Evolutionary conservation across 2,888 invertebrate species (phyloP).

Genomic region (Chaitophorus viminalis): DNA sequence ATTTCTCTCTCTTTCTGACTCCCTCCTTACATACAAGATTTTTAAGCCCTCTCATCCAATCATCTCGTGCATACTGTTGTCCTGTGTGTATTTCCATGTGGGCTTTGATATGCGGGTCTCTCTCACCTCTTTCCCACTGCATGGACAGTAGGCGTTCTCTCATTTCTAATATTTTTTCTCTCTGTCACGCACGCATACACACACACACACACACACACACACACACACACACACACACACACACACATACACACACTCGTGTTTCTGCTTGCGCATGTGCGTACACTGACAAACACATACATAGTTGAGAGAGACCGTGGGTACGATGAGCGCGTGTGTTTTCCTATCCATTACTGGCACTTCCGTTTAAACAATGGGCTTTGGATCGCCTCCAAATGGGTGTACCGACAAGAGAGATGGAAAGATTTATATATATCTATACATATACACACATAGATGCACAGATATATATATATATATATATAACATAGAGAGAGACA

Average conservation of each 20-base stretch:
- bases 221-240: not conserved
- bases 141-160: not conserved
- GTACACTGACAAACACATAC: no score
- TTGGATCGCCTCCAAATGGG: conserved; percentile 52
- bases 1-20: no score
- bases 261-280: no score
- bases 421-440: not conserved
- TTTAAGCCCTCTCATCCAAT: not conserved
- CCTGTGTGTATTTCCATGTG: conserved; percentile 4
- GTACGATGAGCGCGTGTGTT: conserved; percentile 45
- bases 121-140: not conserved
- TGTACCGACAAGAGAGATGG: not conserved
- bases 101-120: conserved; percentile 50
- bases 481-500: not conserved
- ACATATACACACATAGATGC: not conserved
- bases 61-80: not conserved
- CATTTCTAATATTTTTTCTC: conserved; percentile 41
- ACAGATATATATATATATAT: no score
- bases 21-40: not conserved
- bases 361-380: conserved; percentile 56
- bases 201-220: not conserved
- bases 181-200: not conserved
- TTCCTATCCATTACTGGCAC: conserved; percentile 60
- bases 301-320: not conserved
- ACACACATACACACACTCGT: no score